Conservation (phyloP, 2,888 invertebrate genomes). For the Apamea monoglypha region DNA sequence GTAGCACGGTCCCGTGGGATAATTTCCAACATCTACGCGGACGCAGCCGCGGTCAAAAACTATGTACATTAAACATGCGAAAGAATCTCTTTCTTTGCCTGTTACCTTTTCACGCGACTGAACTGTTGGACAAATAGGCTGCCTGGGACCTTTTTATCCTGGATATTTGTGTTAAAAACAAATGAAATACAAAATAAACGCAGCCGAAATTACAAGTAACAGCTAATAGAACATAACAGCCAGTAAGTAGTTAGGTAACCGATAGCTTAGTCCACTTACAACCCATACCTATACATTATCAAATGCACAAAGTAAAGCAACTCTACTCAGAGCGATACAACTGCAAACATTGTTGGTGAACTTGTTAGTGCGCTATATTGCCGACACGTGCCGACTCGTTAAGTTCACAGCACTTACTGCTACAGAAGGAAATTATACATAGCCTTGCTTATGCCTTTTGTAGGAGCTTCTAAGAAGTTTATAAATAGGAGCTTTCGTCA, state of each 20-base stretch:
- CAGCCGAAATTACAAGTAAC: neutral
- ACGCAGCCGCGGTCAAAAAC: too few species aligned
- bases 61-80: neutral
- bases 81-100: neutral
- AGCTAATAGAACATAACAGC: neutral
- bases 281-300: neutral
- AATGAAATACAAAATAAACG: neutral
- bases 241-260: neutral
- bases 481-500: neutral
- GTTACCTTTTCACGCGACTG: too few species aligned
- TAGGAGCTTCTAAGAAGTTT: neutral
- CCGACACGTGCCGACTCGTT: conserved; percentile 38
- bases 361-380: conserved; percentile 24
- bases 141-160: neutral
- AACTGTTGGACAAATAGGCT: neutral
- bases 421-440: neutral
- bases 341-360: conserved; percentile 45
- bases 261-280: neutral
- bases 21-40: too few species aligned
- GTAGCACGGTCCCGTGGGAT: too few species aligned
- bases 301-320: neutral
- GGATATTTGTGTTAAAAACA: neutral
- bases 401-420: conserved; percentile 17
- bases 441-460: neutral
- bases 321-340: conserved; percentile 17